phyloP scores from a whole-genome alignment of 1,140 invertebrate species.

The Phymorhynchus buccinoides region DNA sequence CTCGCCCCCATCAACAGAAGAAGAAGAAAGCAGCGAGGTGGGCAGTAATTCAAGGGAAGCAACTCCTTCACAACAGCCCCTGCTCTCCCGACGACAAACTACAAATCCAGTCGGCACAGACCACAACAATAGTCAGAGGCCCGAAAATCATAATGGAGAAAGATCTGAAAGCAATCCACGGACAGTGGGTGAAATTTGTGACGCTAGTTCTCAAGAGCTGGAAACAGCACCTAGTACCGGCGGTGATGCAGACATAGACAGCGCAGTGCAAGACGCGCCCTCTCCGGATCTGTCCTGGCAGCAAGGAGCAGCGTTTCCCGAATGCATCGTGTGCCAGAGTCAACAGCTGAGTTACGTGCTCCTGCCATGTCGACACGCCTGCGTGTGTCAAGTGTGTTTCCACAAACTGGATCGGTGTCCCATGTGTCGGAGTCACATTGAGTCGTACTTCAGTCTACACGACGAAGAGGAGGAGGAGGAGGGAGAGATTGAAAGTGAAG shows the following conservation, averaged over 20 bases:
- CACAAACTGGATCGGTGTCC: slow-evolving; percentile 78
- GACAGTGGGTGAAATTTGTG: neutral
- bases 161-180: no score
- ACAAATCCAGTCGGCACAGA: neutral
- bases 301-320: slow-evolving; percentile 11
- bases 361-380: slow-evolving; percentile 86
- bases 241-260: neutral
- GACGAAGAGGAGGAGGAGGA: slow-evolving; percentile 21
- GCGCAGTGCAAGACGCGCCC: neutral
- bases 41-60: neutral
- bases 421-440: slow-evolving; percentile 85
- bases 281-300: neutral
- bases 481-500: neutral
- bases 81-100: no score
- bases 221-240: slow-evolving; percentile 40
- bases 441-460: slow-evolving; percentile 79
- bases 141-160: no score
- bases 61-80: neutral
- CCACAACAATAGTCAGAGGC: no score
- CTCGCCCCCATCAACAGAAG: neutral
- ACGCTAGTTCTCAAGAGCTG: neutral
- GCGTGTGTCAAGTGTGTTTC: slow-evolving; percentile 80
- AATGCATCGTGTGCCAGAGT: slow-evolving; percentile 85
- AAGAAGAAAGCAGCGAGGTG: neutral
- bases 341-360: slow-evolving; percentile 84